A percentile compares a stretch with the other conserved stretches of the same genome.
phyloP scores from a whole-genome alignment of 2,888 invertebrate genomes.

The Phengaris alcon region DNA sequence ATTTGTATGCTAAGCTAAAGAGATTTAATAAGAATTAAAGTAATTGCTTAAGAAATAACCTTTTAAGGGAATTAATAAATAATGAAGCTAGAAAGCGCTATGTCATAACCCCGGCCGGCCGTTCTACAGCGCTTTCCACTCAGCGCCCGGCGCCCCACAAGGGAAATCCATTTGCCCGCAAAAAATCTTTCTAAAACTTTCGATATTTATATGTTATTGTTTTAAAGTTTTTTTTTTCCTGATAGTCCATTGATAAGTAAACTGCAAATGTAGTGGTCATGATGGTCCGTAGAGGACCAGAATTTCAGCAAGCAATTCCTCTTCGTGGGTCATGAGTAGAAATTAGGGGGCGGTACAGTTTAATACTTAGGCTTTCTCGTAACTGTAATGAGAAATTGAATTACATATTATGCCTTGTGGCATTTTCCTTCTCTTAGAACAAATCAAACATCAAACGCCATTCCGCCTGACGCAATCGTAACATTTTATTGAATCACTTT shows the following conservation, averaged over 20 bases:
- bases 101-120: constrained; percentile 35
- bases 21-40: not conserved
- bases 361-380: not conserved
- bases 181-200: constrained; percentile 46
- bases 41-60: constrained; percentile 7
- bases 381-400: not conserved
- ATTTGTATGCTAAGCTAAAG: no score
- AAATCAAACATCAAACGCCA: constrained; percentile 20
- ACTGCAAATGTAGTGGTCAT: no score
- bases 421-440: not conserved
- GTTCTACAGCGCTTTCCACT: constrained; percentile 62
- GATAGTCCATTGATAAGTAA: no score
- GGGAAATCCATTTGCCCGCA: constrained; percentile 68
- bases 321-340: no score
- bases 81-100: constrained; percentile 9
- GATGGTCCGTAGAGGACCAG: no score
- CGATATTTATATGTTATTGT: not conserved
- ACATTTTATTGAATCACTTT: constrained; percentile 7
- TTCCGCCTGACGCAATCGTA: not conserved
- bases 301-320: no score
- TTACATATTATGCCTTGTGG: not conserved
- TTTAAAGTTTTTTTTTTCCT: no score
- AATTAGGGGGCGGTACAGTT: no score
- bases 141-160: constrained; percentile 60
- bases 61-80: constrained; percentile 1